Evolutionary conservation across 2,888 invertebrate genomes (phyloP).

Genomic region (Acholoe squamosa): DNA sequence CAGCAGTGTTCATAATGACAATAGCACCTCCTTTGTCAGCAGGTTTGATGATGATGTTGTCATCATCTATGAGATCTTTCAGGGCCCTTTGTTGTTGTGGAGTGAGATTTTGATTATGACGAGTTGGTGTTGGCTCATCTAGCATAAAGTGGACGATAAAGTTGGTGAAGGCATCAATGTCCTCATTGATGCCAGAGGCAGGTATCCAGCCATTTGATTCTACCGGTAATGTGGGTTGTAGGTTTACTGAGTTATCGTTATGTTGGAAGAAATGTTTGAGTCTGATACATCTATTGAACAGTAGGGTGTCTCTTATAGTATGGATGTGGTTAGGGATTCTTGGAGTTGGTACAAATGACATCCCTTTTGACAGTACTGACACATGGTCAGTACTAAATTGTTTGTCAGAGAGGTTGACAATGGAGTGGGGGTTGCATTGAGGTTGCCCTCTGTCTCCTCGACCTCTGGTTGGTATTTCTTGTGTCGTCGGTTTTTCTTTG

Average conservation of each 20-base stretch:
- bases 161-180: conserved; percentile 13
- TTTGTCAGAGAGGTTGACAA: too few species aligned
- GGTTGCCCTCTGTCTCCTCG: too few species aligned
- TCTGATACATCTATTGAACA: background rate
- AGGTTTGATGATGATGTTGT: too few species aligned
- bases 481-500: too few species aligned
- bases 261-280: background rate
- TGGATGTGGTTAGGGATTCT: too few species aligned
- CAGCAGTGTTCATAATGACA: background rate
- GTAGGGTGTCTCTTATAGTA: too few species aligned
- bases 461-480: too few species aligned
- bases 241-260: background rate
- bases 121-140: background rate
- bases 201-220: conserved; percentile 12
- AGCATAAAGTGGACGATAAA: background rate
- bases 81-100: background rate
- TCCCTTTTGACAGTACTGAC: too few species aligned
- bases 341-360: too few species aligned
- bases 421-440: too few species aligned
- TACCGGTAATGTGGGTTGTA: background rate
- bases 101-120: background rate
- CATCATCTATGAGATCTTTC: background rate
- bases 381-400: too few species aligned
- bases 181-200: background rate
- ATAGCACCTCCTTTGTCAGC: background rate